Conservation (phyloP, 2,113 vertebrate genomes). For the Dasyprocta punctata region DNA sequence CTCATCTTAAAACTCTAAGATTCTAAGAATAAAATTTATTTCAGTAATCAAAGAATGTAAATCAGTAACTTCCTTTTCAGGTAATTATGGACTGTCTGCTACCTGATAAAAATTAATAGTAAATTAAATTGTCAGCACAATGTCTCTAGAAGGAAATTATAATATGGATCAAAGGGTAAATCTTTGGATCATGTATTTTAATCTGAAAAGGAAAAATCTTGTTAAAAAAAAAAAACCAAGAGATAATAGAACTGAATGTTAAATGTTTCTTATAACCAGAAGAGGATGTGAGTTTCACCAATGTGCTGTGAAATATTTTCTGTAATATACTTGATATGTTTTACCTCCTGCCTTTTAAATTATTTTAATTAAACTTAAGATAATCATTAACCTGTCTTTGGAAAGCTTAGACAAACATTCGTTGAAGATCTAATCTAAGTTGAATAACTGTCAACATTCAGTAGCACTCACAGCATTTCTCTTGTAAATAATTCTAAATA, state of each 20-base stretch:
- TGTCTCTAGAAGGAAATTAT: background rate
- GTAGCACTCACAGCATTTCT: background rate
- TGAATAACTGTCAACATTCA: background rate
- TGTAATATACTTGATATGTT: constrained; percentile 2
- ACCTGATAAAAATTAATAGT: background rate
- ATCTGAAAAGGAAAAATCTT: background rate
- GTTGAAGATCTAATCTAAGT: background rate
- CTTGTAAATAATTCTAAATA: constrained; percentile 54
- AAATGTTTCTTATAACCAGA: background rate
- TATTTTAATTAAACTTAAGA: constrained; percentile 48
- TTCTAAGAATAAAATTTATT: background rate
- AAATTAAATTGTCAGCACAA: background rate
- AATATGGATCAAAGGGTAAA: background rate
- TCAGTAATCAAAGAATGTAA: background rate
- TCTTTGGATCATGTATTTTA: background rate
- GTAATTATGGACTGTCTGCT: background rate
- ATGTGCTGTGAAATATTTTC: background rate
- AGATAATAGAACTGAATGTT: background rate
- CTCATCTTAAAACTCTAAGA: constrained; percentile 4
- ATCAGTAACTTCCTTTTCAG: background rate
- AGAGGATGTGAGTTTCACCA: background rate
- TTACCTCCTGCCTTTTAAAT: constrained; percentile 1
- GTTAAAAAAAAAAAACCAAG: background rate
- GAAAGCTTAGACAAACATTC: constrained; percentile 33
- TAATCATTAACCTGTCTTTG: background rate